Percentiles rank a stretch among this genome's conserved stretches.
Conservation (phyloP, 2,113 vertebrate genomes). For the Bos indicus region DNA sequence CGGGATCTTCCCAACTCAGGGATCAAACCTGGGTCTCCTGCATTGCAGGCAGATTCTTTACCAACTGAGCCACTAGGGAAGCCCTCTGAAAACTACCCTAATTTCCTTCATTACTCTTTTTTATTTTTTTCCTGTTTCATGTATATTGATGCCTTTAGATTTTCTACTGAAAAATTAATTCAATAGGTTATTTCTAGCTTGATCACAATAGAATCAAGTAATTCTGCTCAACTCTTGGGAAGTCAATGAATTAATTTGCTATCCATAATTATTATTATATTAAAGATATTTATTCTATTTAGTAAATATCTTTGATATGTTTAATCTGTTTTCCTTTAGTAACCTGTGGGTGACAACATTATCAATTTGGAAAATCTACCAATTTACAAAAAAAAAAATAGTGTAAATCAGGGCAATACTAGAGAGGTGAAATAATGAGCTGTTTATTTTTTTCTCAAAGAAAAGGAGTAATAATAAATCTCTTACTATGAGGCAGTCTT, state of each 20-base stretch:
- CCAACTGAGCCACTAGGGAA: not conserved
- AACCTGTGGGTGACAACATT: not conserved
- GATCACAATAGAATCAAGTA: not conserved
- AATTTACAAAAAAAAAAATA: conserved; percentile 6
- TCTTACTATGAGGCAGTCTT: not conserved
- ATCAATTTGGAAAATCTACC: not conserved
- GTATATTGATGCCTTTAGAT: not conserved
- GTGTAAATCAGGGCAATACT: not conserved
- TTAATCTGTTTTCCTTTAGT: conserved; percentile 7
- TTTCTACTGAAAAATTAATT: conserved; percentile 17
- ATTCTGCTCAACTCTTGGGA: not conserved
- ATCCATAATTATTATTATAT: not conserved
- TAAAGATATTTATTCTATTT: not conserved
- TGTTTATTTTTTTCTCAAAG: not conserved
- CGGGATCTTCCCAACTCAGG: not conserved
- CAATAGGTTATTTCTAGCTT: not conserved
- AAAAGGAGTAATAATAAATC: not conserved
- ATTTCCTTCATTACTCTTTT: not conserved
- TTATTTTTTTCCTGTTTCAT: not conserved
- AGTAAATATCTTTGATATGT: not conserved
- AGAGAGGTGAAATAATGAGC: not conserved
- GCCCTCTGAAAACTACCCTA: not conserved
- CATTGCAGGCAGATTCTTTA: not conserved
- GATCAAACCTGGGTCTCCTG: not conserved
- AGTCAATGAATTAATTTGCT: not conserved